Evolutionary conservation across 2,113 vertebrate genomes (phyloP).

Genomic region (Pygoscelis adeliae): DNA sequence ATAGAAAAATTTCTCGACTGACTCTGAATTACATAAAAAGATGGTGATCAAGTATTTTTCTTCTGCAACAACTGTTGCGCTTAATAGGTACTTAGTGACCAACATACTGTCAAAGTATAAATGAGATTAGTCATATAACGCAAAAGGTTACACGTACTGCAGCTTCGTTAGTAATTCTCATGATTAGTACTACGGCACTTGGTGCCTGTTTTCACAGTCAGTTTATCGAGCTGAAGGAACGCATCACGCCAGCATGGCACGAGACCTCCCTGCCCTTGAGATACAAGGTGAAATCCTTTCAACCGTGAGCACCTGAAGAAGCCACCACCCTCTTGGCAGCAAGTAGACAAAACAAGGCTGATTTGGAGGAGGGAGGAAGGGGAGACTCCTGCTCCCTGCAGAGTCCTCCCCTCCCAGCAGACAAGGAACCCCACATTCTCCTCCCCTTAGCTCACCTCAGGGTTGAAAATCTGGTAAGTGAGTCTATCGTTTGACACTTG

Average conservation of each 20-base stretch:
- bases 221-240: not conserved
- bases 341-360: not conserved
- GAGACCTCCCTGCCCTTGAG: not conserved
- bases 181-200: not conserved
- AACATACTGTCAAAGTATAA: not conserved
- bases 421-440: not conserved
- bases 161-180: not conserved
- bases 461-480: not conserved
- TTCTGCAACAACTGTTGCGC: not conserved
- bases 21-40: not conserved
- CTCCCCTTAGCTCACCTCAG: not conserved
- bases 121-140: not conserved
- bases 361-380: not conserved
- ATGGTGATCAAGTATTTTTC: not conserved
- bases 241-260: not conserved
- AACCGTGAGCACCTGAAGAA: not conserved
- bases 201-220: not conserved
- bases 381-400: not conserved
- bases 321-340: not conserved
- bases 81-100: not conserved
- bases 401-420: not conserved
- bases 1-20: not conserved
- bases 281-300: not conserved
- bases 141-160: not conserved
- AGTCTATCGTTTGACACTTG: not conserved